phyloP scores from a whole-genome alignment of 2,888 invertebrate genomes.

The Caenorhabditis parvicauda region DNA sequence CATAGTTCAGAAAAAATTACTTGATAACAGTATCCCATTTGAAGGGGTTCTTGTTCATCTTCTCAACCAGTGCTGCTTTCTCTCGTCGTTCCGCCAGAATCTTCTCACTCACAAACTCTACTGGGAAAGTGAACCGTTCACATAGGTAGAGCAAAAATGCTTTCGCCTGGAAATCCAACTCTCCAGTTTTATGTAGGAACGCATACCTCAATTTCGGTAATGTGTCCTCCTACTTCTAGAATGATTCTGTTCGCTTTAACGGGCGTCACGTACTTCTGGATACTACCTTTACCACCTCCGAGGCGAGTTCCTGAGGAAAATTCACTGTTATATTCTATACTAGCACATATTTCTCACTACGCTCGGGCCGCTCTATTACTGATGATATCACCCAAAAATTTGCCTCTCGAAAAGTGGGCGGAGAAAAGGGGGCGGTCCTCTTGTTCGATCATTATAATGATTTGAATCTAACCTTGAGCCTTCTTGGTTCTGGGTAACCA shows the following conservation, averaged over 20 bases:
- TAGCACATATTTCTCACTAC: no score
- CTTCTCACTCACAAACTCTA: constrained; percentile 79
- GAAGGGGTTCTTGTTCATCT: constrained; percentile 66
- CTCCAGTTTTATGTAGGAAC: constrained; percentile 10
- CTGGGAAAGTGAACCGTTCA: constrained; percentile 81
- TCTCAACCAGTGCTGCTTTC: constrained; percentile 28
- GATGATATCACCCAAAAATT: no score
- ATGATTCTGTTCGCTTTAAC: constrained; percentile 85
- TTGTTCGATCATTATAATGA: neutral
- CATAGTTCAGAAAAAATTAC: constrained; percentile 2
- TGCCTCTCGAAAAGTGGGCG: no score
- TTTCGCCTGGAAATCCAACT: constrained; percentile 39
- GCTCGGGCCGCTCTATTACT: no score
- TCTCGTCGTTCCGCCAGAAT: constrained; percentile 69
- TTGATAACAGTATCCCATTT: constrained; percentile 34
- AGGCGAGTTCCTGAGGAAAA: constrained; percentile 69
- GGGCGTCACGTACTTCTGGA: constrained; percentile 92
- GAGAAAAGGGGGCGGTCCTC: no score
- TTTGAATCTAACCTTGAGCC: constrained; percentile 36
- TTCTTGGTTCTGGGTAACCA: constrained; percentile 93
- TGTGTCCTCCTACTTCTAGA: constrained; percentile 85
- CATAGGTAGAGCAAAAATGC: constrained; percentile 71
- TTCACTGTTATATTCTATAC: no score
- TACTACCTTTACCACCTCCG: constrained; percentile 84
- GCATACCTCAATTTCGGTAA: constrained; percentile 73